Percentiles rank a stretch among this genome's conserved stretches.
Conservation (phyloP, 2,797 vertebrate genomes). For the Schizopygopsis pylzovi region DNA sequence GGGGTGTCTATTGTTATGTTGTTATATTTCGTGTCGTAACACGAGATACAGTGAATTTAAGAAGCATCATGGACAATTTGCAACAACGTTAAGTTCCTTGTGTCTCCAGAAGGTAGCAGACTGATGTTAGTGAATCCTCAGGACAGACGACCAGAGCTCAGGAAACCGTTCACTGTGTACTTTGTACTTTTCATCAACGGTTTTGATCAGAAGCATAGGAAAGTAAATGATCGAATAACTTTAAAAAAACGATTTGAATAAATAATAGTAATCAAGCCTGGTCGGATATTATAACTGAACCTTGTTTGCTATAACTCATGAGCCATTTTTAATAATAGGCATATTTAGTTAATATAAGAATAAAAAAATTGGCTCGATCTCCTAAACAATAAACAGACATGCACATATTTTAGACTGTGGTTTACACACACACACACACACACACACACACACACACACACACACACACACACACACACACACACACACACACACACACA, state of each 20-base stretch:
- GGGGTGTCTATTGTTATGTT: background rate
- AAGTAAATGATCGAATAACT: background rate
- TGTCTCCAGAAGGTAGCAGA: constrained; percentile 6
- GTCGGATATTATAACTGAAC: no score
- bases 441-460: no score
- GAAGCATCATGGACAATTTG: background rate
- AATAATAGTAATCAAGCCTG: background rate
- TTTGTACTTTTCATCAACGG: background rate
- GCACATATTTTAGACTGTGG: background rate
- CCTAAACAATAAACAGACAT: background rate
- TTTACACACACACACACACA: background rate
- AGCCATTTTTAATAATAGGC: no score
- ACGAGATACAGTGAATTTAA: background rate
- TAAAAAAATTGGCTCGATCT: background rate
- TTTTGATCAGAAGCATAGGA: background rate
- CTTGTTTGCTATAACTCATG: no score
- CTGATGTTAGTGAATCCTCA: background rate
- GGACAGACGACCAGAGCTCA: background rate
- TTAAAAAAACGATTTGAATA: background rate
- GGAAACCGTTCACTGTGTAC: background rate
- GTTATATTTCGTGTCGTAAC: background rate
- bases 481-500: no score
- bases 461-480: no score
- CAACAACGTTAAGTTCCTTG: background rate
- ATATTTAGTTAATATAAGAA: no score